Percentiles rank a stretch among this genome's conserved stretches.
Conservation (phyloP, 2,888 invertebrate genomes). For the Pristionchus japonicus region DNA sequence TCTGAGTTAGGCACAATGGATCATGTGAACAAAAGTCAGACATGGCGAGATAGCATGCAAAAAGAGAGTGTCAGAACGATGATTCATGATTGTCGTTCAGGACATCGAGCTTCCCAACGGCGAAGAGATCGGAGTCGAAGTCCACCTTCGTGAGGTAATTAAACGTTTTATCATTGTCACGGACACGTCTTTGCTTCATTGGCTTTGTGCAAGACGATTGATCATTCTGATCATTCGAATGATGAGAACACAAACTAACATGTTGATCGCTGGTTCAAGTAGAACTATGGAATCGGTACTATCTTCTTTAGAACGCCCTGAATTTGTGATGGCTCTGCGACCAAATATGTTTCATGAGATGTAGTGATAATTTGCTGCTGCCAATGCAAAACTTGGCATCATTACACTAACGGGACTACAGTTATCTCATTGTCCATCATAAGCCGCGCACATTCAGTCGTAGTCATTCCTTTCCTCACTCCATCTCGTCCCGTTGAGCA, state of each 20-base stretch:
- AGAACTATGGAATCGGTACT: too few relatives aligned
- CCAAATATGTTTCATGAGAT: too few relatives aligned
- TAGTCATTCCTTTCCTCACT: slow-evolving; percentile 15
- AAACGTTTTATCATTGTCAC: background rate
- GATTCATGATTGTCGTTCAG: background rate
- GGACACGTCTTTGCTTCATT: too few relatives aligned
- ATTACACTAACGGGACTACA: background rate
- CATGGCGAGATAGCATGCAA: background rate
- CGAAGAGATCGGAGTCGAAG: background rate
- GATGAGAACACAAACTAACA: background rate
- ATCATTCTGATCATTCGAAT: too few relatives aligned
- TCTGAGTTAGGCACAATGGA: background rate
- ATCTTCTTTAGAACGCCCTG: too few relatives aligned
- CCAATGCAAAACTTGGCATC: too few relatives aligned
- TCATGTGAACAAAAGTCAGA: too few relatives aligned
- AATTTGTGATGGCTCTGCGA: too few relatives aligned
- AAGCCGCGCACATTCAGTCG: background rate
- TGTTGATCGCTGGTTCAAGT: too few relatives aligned
- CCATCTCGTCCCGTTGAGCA: background rate
- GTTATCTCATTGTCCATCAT: background rate
- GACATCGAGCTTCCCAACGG: slow-evolving; percentile 16
- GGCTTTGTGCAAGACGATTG: too few relatives aligned
- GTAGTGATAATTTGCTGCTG: too few relatives aligned
- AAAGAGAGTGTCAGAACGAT: background rate
- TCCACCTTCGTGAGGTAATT: slow-evolving; percentile 11